These are phyloP conservation scores for Australoheros scitulus DNA, from an alignment of 2,113 vertebrate genomes.

Conservation along the genomic window DNA sequence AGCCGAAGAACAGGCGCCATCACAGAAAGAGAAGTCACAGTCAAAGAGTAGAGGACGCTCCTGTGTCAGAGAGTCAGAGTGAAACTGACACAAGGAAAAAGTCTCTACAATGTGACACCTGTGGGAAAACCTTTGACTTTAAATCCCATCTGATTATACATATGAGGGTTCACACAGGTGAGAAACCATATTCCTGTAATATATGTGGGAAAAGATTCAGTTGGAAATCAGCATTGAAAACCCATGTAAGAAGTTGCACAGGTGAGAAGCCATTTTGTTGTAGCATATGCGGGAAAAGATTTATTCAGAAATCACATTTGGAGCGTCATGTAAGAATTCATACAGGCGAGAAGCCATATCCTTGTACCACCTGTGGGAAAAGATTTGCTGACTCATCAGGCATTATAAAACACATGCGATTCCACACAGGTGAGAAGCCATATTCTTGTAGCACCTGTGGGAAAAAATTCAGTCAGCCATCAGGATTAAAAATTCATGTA, in stretches of 20 bases:
- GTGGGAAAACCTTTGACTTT: not conserved
- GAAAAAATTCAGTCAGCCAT: not conserved
- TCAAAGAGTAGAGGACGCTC: too few relatives aligned
- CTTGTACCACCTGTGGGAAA: not conserved
- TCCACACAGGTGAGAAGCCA: not conserved
- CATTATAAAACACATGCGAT: too few relatives aligned
- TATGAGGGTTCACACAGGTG: not conserved
- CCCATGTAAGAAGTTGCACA: not conserved
- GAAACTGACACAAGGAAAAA: not conserved
- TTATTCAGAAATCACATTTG: not conserved
- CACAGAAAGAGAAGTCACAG: not conserved
- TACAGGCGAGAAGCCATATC: not conserved
- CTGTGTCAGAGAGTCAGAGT: too few relatives aligned
- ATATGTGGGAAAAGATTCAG: not conserved
- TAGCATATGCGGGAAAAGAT: not conserved
- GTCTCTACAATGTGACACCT: not conserved
- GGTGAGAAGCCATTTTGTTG: not conserved
- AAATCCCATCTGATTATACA: not conserved
- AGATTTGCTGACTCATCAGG: too few relatives aligned
- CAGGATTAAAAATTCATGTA: not conserved
- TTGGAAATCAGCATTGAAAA: not conserved
- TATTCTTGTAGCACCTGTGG: not conserved
- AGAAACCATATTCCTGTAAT: not conserved
- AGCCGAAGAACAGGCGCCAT: not conserved
- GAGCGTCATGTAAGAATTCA: conserved; percentile 2